Percentiles rank a stretch among this genome's conserved stretches.
Evolutionary conservation across 2,888 invertebrate species (phyloP).

Genomic region (Hybos culiciformis): DNA sequence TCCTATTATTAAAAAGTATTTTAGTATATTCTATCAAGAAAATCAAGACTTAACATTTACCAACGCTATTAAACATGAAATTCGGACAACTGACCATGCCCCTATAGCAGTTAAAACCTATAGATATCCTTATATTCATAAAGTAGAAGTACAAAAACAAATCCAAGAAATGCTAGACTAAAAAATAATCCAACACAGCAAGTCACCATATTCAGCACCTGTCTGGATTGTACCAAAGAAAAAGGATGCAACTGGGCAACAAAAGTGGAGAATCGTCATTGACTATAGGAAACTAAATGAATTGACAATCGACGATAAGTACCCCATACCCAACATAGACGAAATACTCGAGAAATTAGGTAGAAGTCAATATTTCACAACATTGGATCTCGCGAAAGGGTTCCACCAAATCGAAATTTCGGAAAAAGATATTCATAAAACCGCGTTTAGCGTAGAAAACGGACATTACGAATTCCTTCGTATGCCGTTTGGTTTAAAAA

Average conservation of each 20-base stretch:
- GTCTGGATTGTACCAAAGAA: conserved; percentile 4
- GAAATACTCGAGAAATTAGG: conserved; percentile 5
- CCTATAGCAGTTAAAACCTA: conserved; percentile 2
- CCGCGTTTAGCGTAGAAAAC: conserved; percentile 11
- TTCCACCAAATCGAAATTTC: conserved; percentile 8
- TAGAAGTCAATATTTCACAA: conserved; percentile 3
- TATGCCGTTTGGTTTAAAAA: conserved; percentile 30
- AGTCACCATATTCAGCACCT: conserved; percentile 4
- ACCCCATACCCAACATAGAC: conserved; percentile 5
- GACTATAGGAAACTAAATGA: conserved; percentile 8
- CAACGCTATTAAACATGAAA: not conserved
- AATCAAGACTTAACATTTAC: not conserved
- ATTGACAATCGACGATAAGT: conserved; percentile 2
- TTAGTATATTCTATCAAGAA: too few species aligned
- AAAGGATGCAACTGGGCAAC: conserved; percentile 1
- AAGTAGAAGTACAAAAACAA: conserved; percentile 7
- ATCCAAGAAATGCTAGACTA: conserved; percentile 5
- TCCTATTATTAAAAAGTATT: too few species aligned
- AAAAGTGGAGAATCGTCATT: conserved; percentile 3
- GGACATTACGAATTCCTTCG: conserved; percentile 14
- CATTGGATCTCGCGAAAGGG: conserved; percentile 2
- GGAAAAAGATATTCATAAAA: conserved; percentile 11
- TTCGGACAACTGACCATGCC: not conserved
- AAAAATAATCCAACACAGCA: conserved; percentile 6
- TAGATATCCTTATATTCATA: conserved; percentile 5